A percentile compares a stretch with the other conserved stretches of the same genome.
These are phyloP conservation scores for Conops quadrifasciatus DNA, from an alignment of 2,888 invertebrate genomes.

Conservation along the genomic window DNA sequence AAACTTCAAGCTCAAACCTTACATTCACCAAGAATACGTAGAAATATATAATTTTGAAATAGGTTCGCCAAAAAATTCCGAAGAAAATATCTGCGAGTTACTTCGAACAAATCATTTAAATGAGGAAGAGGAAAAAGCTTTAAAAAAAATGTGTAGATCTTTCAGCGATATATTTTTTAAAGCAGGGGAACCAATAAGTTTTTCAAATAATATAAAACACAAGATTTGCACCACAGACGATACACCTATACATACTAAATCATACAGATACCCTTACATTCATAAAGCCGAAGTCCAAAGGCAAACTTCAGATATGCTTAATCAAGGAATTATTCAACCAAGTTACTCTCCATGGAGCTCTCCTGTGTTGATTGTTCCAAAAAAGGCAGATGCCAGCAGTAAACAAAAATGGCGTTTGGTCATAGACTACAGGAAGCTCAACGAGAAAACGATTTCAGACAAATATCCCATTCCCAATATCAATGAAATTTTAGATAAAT, in stretches of 20 bases:
- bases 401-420: slow-evolving; percentile 36
- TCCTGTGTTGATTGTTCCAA: slow-evolving; percentile 36
- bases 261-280: slow-evolving; percentile 26
- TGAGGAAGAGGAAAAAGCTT: neutral
- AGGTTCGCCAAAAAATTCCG: neutral
- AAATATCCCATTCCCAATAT: slow-evolving; percentile 31
- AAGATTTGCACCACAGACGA: slow-evolving; percentile 20
- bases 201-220: slow-evolving; percentile 14
- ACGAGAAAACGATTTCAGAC: slow-evolving; percentile 28
- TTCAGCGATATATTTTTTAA: slow-evolving; percentile 19
- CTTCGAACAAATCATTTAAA: neutral
- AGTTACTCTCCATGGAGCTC: slow-evolving; percentile 29
- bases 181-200: slow-evolving; percentile 8
- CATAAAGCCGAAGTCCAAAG: slow-evolving; percentile 28
- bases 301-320: slow-evolving; percentile 30
- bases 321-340: slow-evolving; percentile 28
- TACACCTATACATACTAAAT: slow-evolving; percentile 20
- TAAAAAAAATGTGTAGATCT: slow-evolving; percentile 2
- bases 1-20: slow-evolving; percentile 21
- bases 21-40: neutral
- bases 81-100: neutral
- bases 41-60: slow-evolving; percentile 2
- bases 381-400: slow-evolving; percentile 28
- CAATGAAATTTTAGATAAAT: slow-evolving; percentile 27
- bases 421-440: slow-evolving; percentile 35